phyloP scores from a whole-genome alignment of 2,113 vertebrate species.

The Ptyas mucosa region DNA sequence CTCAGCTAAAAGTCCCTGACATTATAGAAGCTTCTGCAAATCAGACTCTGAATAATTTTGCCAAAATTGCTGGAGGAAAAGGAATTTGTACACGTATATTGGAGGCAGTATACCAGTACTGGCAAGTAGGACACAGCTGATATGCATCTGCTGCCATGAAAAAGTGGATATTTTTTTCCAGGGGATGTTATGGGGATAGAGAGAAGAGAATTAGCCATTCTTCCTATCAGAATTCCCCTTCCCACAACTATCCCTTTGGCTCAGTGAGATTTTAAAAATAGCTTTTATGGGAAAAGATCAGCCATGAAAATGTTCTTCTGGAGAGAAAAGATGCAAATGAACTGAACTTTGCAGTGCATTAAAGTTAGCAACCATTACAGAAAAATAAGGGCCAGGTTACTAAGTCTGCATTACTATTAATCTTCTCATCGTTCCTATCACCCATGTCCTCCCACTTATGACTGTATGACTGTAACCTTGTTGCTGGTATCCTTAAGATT shows the following conservation, averaged over 20 bases:
- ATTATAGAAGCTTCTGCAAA: background rate
- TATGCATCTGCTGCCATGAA: background rate
- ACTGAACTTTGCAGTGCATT: background rate
- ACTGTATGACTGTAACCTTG: too few relatives aligned
- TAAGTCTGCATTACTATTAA: too few relatives aligned
- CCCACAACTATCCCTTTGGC: background rate
- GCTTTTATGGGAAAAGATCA: background rate
- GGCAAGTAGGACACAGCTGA: background rate
- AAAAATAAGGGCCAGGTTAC: slow-evolving; percentile 4
- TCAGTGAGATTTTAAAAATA: background rate
- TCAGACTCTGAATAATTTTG: background rate
- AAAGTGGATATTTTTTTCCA: background rate
- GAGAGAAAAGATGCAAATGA: background rate
- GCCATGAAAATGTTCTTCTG: background rate
- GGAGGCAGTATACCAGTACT: background rate
- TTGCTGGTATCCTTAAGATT: too few relatives aligned
- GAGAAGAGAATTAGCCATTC: background rate
- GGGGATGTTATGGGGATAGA: background rate
- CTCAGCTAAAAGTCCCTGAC: background rate
- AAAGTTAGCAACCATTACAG: background rate
- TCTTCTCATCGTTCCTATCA: too few relatives aligned
- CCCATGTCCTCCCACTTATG: too few relatives aligned
- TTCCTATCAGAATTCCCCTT: background rate
- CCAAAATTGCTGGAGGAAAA: background rate
- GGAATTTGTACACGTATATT: background rate